These are phyloP conservation scores for Cancer borealis DNA, from an alignment of 2,888 invertebrate species.

Conservation along the genomic window DNA sequence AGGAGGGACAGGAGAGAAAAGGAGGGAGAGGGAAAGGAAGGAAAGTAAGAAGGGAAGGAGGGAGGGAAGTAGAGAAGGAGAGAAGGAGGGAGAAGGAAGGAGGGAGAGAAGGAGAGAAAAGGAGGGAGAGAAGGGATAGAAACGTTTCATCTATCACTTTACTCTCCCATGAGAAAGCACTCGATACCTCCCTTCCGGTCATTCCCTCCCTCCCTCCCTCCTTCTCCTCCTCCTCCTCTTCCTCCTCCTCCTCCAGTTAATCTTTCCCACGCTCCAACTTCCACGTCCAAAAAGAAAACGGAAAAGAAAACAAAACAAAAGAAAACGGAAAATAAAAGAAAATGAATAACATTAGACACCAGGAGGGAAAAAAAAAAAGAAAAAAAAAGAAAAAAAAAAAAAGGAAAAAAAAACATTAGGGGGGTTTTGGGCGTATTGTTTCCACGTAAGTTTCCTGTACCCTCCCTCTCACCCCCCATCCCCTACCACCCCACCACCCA, in stretches of 20 bases:
- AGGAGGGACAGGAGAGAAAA: background rate
- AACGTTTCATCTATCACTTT: background rate
- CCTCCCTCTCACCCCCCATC: no score
- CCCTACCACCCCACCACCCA: no score
- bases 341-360: background rate
- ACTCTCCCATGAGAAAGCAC: background rate
- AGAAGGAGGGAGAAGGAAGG: background rate
- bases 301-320: background rate
- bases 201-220: background rate
- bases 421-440: background rate
- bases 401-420: background rate
- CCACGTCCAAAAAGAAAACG: background rate
- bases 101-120: background rate
- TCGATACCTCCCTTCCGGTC: background rate
- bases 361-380: background rate
- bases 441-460: background rate
- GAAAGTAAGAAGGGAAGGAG: background rate
- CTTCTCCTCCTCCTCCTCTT: background rate
- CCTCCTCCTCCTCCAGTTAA: background rate
- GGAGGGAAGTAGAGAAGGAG: background rate
- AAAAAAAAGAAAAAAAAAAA: background rate
- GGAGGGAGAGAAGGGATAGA: background rate
- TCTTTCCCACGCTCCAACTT: slow-evolving; percentile 13
- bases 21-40: background rate
- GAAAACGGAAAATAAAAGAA: background rate